Evolutionary conservation across 1,140 invertebrate genomes (phyloP), one percentile per base, ranked within the genome.

Genomic region (Ceratosolen solmsi): DNA sequence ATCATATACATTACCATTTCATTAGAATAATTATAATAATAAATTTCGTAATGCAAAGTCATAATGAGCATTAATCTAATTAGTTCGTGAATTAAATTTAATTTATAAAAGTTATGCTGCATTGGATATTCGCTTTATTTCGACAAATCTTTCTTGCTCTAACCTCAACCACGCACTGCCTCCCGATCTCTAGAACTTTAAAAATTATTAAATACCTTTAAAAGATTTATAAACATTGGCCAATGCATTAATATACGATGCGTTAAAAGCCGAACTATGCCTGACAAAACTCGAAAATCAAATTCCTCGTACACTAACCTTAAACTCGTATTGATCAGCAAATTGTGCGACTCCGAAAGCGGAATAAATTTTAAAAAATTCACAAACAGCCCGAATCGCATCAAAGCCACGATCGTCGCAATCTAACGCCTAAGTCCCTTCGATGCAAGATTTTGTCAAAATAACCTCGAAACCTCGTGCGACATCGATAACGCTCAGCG

Each of bases 401-500:
- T 8, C 1, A 25, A n/a, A 41, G 0, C 13, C 1, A 41, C 11
- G 38, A 70, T 17, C 41, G 0, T 17, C 46, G 13, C 41, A 75
- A 75, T 33, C 0, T 1, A 68, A 7, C 13, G 8, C 17, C 2
- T n/a, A n/a, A 38, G 20, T 11, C 33, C 20, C 33, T 30, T 68
- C 17, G 0, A 22, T 38, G 20, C 15, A 38, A n/a, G 17, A 1
- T 38, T 38, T 9, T 36, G 17, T 17, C 11, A 30, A 0, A 79
- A 60, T 81, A 81, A 75, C 79, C 79, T 81, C 25, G 33, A 75
- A 81, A 74, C 72, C 79, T 60, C 79, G 71, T 80, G 79, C 71
- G 22, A 60, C 30, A 9, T 25, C 27, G 41, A 22, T 41, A 56
- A 30, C 11, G 38, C 41, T 49, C 11, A 2, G 38, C 41, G 25